Evolutionary conservation across 2,113 vertebrate species (phyloP).

Genomic region (Oreocharis arfaki): DNA sequence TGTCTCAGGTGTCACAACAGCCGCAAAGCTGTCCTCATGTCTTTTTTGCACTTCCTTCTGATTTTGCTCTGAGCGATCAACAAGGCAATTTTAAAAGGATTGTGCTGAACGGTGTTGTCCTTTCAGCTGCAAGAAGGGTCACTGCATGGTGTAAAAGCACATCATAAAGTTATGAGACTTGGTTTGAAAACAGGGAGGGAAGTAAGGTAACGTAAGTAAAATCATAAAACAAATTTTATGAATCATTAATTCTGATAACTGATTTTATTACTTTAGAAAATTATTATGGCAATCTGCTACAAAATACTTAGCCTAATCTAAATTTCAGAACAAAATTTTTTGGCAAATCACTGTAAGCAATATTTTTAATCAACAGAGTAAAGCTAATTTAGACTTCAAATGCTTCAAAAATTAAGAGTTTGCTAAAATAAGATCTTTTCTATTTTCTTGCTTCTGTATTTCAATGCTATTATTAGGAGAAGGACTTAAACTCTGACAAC

Average conservation of each 20-base stretch:
- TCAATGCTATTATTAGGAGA: not conserved
- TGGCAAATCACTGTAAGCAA: constrained; percentile 57
- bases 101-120: not conserved
- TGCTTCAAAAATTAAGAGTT: not conserved
- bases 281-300: constrained; percentile 67
- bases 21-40: not conserved
- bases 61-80: not conserved
- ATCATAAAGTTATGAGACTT: constrained; percentile 11
- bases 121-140: not conserved
- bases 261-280: constrained; percentile 70
- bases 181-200: constrained; percentile 41
- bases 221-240: constrained; percentile 69
- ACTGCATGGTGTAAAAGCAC: not conserved
- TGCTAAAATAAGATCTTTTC: constrained; percentile 20
- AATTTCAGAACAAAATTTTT: constrained; percentile 62
- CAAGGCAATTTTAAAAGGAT: not conserved
- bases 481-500: not conserved
- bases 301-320: constrained; percentile 72
- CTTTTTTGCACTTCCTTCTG: not conserved
- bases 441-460: constrained; percentile 3
- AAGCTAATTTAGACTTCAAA: constrained; percentile 67
- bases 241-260: constrained; percentile 73
- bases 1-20: not conserved
- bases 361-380: constrained; percentile 71
- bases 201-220: constrained; percentile 54